phyloP scores from a whole-genome alignment of 2,113 vertebrate genomes.

The Alectura lathami region DNA sequence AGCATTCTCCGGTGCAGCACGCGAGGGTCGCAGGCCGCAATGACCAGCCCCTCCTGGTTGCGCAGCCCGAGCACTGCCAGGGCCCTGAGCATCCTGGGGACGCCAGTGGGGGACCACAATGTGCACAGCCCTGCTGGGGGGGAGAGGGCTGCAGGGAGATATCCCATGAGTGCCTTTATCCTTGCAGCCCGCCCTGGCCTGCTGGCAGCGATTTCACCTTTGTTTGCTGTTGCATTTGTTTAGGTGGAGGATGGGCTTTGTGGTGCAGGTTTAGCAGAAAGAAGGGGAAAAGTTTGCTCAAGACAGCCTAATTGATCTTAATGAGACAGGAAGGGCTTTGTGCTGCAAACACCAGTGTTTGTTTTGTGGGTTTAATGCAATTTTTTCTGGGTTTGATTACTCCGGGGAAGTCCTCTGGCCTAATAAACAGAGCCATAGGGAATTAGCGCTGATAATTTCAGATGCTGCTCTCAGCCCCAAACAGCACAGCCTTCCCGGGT shows the following conservation, averaged over 20 bases:
- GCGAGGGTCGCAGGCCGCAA: neutral
- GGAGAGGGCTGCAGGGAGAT: neutral
- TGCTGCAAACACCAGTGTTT: constrained; percentile 54
- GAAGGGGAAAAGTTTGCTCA: constrained; percentile 48
- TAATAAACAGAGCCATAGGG: constrained; percentile 55
- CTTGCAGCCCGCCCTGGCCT: neutral
- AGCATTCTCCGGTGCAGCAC: neutral
- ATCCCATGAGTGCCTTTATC: neutral
- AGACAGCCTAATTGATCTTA: constrained; percentile 63
- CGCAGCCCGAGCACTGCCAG: no score
- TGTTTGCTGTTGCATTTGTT: neutral
- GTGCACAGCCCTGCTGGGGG: accelerated
- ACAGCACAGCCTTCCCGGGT: neutral
- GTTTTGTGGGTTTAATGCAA: constrained; percentile 54
- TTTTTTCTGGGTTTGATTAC: constrained; percentile 60
- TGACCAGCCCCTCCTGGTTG: no score
- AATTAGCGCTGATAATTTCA: constrained; percentile 39
- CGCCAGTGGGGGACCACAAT: no score
- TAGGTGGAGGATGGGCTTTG: constrained; percentile 27
- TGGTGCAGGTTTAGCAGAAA: neutral
- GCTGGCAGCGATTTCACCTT: neutral
- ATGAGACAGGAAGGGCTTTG: constrained; percentile 59
- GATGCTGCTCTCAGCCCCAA: constrained; percentile 24
- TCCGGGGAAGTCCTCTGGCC: constrained; percentile 59
- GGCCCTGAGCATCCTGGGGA: no score